Percentiles rank a stretch among this genome's conserved stretches.
phyloP scores from a whole-genome alignment of 2,113 vertebrate species.

The Archilochus colubris region DNA sequence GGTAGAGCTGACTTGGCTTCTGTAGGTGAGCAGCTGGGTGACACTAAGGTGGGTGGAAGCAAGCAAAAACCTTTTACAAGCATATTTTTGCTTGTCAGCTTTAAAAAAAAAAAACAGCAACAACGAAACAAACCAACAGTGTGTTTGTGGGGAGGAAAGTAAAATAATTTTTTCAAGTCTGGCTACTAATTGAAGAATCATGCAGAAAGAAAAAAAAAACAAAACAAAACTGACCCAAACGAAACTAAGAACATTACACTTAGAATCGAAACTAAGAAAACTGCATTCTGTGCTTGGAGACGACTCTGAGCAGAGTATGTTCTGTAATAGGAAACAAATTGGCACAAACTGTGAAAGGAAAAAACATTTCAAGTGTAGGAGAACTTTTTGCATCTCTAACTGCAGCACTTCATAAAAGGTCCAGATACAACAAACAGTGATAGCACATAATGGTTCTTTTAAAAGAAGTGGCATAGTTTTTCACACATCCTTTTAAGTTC shows the following conservation, averaged over 20 bases:
- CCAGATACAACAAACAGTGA: not conserved
- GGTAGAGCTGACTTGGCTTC: not conserved
- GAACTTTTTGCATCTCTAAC: not conserved
- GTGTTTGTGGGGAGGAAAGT: not conserved
- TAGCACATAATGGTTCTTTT: not conserved
- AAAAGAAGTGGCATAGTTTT: not conserved
- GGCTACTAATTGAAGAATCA: not conserved
- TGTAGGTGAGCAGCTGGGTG: not conserved
- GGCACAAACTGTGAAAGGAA: not conserved
- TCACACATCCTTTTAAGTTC: not conserved
- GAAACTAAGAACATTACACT: not conserved
- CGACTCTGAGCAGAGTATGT: not conserved
- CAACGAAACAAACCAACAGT: too few relatives aligned
- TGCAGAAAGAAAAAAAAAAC: not conserved
- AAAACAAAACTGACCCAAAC: too few relatives aligned
- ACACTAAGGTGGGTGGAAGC: not conserved
- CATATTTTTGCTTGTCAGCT: not conserved
- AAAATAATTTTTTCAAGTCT: not conserved
- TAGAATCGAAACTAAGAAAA: not conserved
- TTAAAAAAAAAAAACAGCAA: too few relatives aligned
- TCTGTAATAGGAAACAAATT: not conserved
- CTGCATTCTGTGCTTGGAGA: not conserved
- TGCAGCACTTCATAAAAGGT: not conserved
- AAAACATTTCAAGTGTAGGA: not conserved
- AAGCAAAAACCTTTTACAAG: not conserved